A percentile compares a stretch with the other conserved stretches of the same genome.
Conservation (phyloP, 2,797 vertebrate species). For the Crypturellus tataupa region DNA sequence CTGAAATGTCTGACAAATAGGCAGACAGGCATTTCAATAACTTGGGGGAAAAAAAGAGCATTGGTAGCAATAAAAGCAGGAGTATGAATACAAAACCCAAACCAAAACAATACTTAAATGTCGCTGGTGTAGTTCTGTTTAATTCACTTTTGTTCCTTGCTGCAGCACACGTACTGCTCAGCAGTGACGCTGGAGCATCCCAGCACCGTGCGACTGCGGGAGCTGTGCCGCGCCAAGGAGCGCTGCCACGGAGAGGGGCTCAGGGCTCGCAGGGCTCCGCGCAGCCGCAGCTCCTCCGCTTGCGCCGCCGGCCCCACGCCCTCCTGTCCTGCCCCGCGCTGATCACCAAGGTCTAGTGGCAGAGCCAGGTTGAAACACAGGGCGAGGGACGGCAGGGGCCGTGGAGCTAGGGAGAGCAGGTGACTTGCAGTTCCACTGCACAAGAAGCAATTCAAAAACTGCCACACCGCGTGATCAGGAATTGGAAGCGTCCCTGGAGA, state of each 20-base stretch:
- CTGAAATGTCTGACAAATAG: background rate
- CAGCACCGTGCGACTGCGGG: constrained; percentile 24
- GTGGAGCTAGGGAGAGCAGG: constrained; percentile 41
- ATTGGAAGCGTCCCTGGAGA: constrained; percentile 25
- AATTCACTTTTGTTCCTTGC: constrained; percentile 15
- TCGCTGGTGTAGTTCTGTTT: background rate
- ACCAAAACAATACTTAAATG: background rate
- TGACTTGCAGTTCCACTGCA: constrained; percentile 26
- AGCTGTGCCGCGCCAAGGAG: background rate
- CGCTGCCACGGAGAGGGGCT: constrained; percentile 25
- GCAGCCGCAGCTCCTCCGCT: too few relatives aligned
- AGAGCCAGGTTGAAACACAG: constrained; percentile 65
- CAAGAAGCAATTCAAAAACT: background rate
- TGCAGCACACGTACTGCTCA: background rate
- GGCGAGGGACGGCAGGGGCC: constrained; percentile 5
- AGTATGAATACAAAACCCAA: background rate
- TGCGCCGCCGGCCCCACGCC: too few relatives aligned
- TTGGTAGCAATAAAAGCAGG: background rate
- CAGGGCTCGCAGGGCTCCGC: constrained; percentile 44
- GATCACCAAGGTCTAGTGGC: background rate
- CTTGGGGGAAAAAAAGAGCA: too few relatives aligned
- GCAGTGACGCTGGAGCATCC: constrained; percentile 25
- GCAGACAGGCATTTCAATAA: background rate
- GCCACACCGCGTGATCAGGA: background rate
- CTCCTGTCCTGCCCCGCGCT: too few relatives aligned